These are phyloP conservation scores for Amaurobius ferox DNA, from an alignment of 2,888 invertebrate genomes.

Conservation along the genomic window DNA sequence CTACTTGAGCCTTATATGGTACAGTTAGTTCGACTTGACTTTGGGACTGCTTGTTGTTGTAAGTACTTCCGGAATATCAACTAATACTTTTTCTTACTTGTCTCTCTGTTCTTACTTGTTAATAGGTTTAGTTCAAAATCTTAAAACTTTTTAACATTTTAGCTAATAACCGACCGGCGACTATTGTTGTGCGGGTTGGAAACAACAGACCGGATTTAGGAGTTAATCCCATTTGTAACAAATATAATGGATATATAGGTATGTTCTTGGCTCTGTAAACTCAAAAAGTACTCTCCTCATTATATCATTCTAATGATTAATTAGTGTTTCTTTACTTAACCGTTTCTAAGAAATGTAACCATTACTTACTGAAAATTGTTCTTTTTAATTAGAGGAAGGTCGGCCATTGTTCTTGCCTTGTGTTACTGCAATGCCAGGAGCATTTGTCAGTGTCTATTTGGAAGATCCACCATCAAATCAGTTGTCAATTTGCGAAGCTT, in stretches of 20 bases:
- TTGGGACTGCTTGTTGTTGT: conserved; percentile 91
- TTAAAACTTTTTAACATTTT: conserved; percentile 10
- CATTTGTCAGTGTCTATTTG: conserved; percentile 93
- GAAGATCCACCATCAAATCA: conserved; percentile 86
- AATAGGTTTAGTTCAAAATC: no score
- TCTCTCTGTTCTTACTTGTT: no score
- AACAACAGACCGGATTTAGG: conserved; percentile 94
- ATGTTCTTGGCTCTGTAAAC: background rate
- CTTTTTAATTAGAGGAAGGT: conserved; percentile 83
- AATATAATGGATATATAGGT: conserved; percentile 81
- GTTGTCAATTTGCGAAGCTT: conserved; percentile 93
- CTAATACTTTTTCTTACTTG: background rate
- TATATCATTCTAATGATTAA: background rate
- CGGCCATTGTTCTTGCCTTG: conserved; percentile 94
- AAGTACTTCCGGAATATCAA: conserved; percentile 25
- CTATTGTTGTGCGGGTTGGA: conserved; percentile 92
- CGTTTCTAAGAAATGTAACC: background rate
- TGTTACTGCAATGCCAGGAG: conserved; percentile 96
- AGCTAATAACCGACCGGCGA: conserved; percentile 83
- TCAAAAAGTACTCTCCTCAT: background rate
- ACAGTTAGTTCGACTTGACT: conserved; percentile 91
- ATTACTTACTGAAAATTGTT: background rate
- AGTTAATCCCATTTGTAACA: conserved; percentile 93
- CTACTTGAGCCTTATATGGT: conserved; percentile 96
- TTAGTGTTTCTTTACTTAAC: background rate